Evolutionary conservation across 2,113 vertebrate species (phyloP), one percentile per base, ranked within the genome.

Genomic region (Bujurquina vittata): DNA sequence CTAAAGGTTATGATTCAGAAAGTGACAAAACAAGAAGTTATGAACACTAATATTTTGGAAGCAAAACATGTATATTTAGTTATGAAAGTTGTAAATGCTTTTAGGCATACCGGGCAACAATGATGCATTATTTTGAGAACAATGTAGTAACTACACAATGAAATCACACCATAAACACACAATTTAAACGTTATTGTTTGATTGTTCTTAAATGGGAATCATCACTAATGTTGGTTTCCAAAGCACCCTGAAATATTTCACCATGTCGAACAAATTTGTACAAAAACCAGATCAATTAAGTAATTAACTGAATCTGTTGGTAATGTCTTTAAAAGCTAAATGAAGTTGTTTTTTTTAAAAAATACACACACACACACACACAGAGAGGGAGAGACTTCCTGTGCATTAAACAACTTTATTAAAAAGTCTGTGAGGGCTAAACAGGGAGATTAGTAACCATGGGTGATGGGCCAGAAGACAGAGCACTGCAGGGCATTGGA

Each of bases 381-480:
- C 10, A 4, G 61, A 22, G n/a, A 2, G 12, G 43, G n/a, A 81
- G 57, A 74, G 11, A 59, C 37, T 61, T 79, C 46, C 43, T 61
- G 18, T 43, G 22, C 57, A 10, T 85, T 23, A 33, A 72, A 77
- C 75, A 56, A 78, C 77, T 84, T 90, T 84, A 90, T 90, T 89
- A 87, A 86, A 90, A 81, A 58, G 65, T 57, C 84, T 55, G 83
- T 67, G 78, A 76, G 56, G 58, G 55, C 76, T 83, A 49, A 75
- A 80, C 78, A 14, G 57, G 7, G 67, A 84, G 91, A 88, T 93
- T 93, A 89, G 88, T 91, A 54, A 56, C 91, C 89, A 90, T 83
- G 87, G 87, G 17, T 65, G 49, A 77, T 9, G 29, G 22, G 10
- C 58, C 79, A 83, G 23, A 49, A 73, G 75, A 18, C 80, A 49